phyloP scores from a whole-genome alignment of 2,888 invertebrate species.

The Vanessa cardui region DNA sequence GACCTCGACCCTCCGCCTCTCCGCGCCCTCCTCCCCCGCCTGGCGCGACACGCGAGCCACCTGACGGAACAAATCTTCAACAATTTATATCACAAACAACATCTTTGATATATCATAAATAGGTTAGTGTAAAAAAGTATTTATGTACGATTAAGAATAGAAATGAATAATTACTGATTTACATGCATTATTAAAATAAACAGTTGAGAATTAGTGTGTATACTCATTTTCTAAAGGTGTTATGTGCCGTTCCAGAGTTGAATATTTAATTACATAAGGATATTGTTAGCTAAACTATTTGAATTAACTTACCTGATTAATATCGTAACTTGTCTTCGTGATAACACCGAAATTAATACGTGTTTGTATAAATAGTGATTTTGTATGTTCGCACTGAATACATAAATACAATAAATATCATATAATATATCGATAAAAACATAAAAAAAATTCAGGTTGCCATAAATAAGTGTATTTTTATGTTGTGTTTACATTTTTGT shows the following conservation, averaged over 20 bases:
- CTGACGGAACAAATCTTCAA: slow-evolving; percentile 52
- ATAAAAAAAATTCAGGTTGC: no score
- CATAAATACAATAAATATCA: background rate
- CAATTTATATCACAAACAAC: background rate
- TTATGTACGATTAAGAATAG: no score
- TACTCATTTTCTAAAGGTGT: no score
- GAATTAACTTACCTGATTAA: background rate
- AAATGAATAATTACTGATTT: no score
- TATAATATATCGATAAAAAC: no score
- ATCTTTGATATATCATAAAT: no score
- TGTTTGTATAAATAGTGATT: background rate
- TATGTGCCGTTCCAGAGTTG: background rate
- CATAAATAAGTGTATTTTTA: no score
- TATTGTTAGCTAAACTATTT: background rate
- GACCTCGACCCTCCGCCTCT: slow-evolving; percentile 88
- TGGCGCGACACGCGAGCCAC: slow-evolving; percentile 91
- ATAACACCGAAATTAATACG: slow-evolving; percentile 1
- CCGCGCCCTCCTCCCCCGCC: slow-evolving; percentile 92
- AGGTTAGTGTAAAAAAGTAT: no score
- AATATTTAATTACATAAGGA: background rate
- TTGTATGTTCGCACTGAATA: background rate
- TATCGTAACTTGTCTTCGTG: background rate
- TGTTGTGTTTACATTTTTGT: no score
- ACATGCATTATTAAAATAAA: no score
- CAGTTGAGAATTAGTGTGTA: no score